Conservation (phyloP, 2,113 vertebrate species). For the Microtus oregoni region DNA sequence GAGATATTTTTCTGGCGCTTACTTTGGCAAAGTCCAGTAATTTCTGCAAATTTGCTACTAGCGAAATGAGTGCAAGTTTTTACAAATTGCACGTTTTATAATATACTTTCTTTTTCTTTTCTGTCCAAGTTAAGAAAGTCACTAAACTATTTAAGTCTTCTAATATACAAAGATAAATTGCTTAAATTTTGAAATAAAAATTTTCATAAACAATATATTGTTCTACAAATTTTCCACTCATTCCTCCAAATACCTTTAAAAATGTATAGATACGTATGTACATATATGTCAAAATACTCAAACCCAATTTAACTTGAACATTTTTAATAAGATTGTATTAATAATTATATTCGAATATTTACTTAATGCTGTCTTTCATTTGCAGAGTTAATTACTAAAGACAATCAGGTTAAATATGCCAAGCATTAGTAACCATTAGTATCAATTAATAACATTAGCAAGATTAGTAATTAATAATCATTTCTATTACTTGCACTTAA, state of each 20-base stretch:
- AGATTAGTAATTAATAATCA: background rate
- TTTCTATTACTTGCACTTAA: background rate
- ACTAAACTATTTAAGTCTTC: background rate
- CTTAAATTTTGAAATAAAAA: background rate
- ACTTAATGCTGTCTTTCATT: background rate
- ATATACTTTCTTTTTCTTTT: background rate
- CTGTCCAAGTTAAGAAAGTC: background rate
- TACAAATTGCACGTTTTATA: background rate
- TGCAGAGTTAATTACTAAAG: background rate
- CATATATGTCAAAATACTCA: background rate
- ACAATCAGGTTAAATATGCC: background rate
- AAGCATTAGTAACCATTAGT: background rate
- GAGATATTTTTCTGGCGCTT: background rate
- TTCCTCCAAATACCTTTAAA: background rate
- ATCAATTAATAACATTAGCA: no score
- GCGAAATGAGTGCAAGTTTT: background rate
- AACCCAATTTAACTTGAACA: background rate
- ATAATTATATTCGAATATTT: background rate
- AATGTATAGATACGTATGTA: background rate
- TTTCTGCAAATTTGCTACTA: constrained; percentile 33
- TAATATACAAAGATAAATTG: background rate
- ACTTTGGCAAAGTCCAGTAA: constrained; percentile 43
- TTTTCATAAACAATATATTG: background rate
- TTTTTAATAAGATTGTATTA: background rate
- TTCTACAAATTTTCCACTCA: background rate